These are phyloP conservation scores for Callorhinus ursinus DNA, from an alignment of 2,113 vertebrate genomes.

Conservation along the genomic window DNA sequence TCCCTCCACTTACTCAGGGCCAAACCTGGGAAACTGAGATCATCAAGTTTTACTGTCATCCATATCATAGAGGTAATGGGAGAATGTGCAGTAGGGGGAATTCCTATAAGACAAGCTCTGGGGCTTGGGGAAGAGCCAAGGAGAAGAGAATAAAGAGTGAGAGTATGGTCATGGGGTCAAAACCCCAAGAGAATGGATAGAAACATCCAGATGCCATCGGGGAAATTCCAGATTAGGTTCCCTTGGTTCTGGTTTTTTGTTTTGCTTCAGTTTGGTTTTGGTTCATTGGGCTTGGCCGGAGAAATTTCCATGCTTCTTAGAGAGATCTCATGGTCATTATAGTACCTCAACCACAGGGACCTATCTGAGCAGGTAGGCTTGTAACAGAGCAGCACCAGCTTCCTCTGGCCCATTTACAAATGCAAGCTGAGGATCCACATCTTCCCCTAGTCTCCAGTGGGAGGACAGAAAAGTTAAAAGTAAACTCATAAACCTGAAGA, in stretches of 20 bases:
- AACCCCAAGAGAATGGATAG: not conserved
- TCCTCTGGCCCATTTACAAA: not conserved
- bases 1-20: not conserved
- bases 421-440: too few species aligned
- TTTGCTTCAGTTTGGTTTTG: not conserved
- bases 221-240: not conserved
- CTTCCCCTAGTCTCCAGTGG: not conserved
- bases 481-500: not conserved
- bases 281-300: not conserved
- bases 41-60: not conserved
- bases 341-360: not conserved
- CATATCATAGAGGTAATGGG: not conserved
- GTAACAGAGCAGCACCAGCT: not conserved
- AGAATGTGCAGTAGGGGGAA: not conserved
- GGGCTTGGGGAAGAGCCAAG: not conserved
- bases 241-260: not conserved
- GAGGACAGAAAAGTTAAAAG: not conserved
- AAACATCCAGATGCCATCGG: not conserved
- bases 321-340: not conserved
- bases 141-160: not conserved
- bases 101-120: not conserved
- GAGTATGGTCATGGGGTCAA: not conserved
- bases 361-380: not conserved
- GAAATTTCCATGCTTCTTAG: not conserved
- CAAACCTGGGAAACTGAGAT: not conserved